These are phyloP conservation scores for Rhineura floridana DNA, from an alignment of 2,113 vertebrate species.

Conservation along the genomic window DNA sequence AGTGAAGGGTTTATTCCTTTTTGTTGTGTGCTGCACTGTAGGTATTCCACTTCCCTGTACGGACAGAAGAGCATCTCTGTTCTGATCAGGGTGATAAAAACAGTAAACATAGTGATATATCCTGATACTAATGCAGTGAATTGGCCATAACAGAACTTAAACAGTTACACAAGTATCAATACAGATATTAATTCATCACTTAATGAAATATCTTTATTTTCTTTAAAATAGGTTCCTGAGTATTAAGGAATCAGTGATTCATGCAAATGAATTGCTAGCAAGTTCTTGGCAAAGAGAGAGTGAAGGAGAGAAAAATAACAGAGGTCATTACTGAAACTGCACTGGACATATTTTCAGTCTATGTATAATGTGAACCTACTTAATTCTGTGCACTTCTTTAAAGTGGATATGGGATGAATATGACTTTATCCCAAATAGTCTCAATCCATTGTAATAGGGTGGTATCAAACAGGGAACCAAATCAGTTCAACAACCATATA, in stretches of 20 bases:
- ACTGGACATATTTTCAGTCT: conserved; percentile 38
- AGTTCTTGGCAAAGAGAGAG: conserved; percentile 33
- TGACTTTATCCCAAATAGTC: neutral
- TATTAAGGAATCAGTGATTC: neutral
- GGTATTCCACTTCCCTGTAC: neutral
- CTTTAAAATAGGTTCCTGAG: neutral
- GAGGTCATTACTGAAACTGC: conserved; percentile 52
- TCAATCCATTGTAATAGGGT: conserved; percentile 7
- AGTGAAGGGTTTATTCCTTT: neutral
- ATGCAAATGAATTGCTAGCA: neutral
- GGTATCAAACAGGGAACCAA: neutral
- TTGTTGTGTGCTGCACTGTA: neutral
- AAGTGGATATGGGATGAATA: conserved; percentile 29
- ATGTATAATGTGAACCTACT: too few relatives aligned
- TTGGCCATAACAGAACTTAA: neutral
- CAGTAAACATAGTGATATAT: neutral
- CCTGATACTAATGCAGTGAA: neutral
- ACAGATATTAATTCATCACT: neutral
- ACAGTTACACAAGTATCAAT: neutral
- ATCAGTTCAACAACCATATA: neutral
- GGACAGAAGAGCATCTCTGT: neutral
- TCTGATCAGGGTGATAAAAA: neutral
- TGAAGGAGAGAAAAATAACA: conserved; percentile 1
- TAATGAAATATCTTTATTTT: neutral
- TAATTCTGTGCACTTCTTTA: too few relatives aligned